Conservation (phyloP, 2,888 invertebrate genomes). For the Oasisia sp. region DNA sequence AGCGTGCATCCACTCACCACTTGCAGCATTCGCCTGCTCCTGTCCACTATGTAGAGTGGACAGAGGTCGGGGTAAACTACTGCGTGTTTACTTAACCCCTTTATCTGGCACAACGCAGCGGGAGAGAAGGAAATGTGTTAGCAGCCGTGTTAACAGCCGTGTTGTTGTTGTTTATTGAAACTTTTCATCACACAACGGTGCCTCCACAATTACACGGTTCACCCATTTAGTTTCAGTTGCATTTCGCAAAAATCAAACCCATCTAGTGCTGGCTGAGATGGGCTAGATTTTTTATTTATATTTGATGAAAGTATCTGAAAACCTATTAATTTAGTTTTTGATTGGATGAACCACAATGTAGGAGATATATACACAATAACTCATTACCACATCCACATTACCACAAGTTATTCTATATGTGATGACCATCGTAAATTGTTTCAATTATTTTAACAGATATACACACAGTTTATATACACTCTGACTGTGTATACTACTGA, state of each 20-base stretch:
- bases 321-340: background rate
- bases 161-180: too few relatives aligned
- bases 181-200: too few relatives aligned
- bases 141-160: background rate
- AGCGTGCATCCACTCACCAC: slow-evolving; percentile 78
- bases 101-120: slow-evolving; percentile 74
- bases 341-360: background rate
- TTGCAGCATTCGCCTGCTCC: slow-evolving; percentile 94
- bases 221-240: background rate
- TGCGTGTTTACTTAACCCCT: slow-evolving; percentile 95
- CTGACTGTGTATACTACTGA: background rate
- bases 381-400: background rate
- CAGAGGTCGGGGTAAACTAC: slow-evolving; percentile 92
- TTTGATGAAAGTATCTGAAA: background rate
- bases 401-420: background rate
- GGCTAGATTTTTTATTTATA: background rate
- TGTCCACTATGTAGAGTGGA: slow-evolving; percentile 93
- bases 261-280: background rate
- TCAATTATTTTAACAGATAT: background rate
- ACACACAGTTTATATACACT: background rate
- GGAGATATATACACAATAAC: background rate
- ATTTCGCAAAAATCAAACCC: background rate
- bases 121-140: slow-evolving; percentile 20
- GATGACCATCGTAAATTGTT: too few relatives aligned
- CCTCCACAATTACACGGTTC: too few relatives aligned